These are phyloP conservation scores for Hipparchia sbordonii DNA, from an alignment of 2,888 invertebrate genomes.

Conservation along the genomic window DNA sequence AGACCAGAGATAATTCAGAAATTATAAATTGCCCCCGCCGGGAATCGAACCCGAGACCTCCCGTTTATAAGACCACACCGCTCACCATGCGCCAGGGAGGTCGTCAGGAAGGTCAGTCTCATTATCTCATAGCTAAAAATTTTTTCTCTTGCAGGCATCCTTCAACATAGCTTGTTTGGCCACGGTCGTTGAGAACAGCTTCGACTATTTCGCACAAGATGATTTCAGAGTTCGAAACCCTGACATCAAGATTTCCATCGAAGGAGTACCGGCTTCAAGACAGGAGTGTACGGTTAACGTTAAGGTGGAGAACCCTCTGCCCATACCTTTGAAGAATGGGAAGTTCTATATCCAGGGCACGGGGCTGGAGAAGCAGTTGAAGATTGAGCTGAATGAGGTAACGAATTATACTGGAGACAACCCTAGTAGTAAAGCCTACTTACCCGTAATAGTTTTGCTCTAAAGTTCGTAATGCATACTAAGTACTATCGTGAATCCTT, in stretches of 20 bases:
- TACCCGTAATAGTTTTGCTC: too few species aligned
- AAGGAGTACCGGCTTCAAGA: slow-evolving; percentile 78
- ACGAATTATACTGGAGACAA: background rate
- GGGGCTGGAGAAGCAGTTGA: slow-evolving; percentile 88
- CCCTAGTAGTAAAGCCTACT: background rate
- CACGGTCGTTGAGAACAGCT: slow-evolving; percentile 90
- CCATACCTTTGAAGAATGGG: slow-evolving; percentile 89
- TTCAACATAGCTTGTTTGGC: slow-evolving; percentile 93
- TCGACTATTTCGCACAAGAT: slow-evolving; percentile 94
- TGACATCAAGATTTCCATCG: slow-evolving; percentile 89
- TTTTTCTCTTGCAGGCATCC: slow-evolving; percentile 76
- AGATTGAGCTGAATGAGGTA: slow-evolving; percentile 86
- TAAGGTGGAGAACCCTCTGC: slow-evolving; percentile 91
- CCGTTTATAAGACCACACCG: too few species aligned
- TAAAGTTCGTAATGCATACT: too few species aligned
- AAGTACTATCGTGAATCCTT: too few species aligned
- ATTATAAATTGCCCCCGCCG: too few species aligned
- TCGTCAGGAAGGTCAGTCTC: background rate
- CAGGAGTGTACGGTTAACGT: slow-evolving; percentile 84
- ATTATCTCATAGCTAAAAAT: background rate
- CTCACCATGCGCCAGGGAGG: too few species aligned
- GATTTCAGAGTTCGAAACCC: slow-evolving; percentile 95
- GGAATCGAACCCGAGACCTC: too few species aligned
- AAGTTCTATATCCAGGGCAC: slow-evolving; percentile 92
- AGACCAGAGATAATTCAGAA: too few species aligned